Base-by-base conservation (phyloP, 2,888 invertebrate genomes). In the Nebria brevicollis region DNA sequence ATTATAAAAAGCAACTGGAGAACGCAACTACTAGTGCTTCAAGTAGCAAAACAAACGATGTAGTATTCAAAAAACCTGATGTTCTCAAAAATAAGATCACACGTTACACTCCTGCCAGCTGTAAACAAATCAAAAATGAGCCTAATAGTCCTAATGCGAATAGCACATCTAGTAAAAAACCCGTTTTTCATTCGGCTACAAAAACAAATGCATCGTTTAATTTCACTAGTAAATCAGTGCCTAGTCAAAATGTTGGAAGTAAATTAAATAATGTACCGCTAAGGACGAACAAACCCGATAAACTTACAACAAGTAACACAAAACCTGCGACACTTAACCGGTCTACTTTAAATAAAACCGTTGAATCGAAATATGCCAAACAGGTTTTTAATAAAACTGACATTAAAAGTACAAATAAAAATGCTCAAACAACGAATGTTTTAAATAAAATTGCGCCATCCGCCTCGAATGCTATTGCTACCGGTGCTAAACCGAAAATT, bases 1-100 rank as follows among this genome's bases (percentile, higher is more conserved):
- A 82, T 74, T 34, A 76, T 20, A 42, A 64, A 41, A 66, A 54
- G 2, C 54, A 54, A 54, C 54, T 54, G 54, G 54, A 54, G 7
- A 54, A 54, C 4, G 13, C 2, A 11, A 54, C 54, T 11, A 6
- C 54, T 8, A 54, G 34, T 34, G 34, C 54, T 2, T 54, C 13
- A 7, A 54, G 13, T 54, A 54, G 11, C 8, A 54, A 54, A 11
- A 1, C 8, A 54, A 54, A 54, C 8, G 34, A 34, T 5, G 34
- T 34, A 34, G 5, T 5, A 34, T 34, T 34, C 2, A 34, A 34
- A 34, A 34, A 34, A 34, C 34, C 34, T 34, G 34, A 34, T 4
- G 34, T 34, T 34, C 2, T 34, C 1, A 34, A 34, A 34, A 34
- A 34, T 34, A 34, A 34, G 5, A 2, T 1, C 34, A 5, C 34